Base-by-base conservation (phyloP, 2,888 invertebrate genomes). In the Branchipolynoe longqiensis region DNA sequence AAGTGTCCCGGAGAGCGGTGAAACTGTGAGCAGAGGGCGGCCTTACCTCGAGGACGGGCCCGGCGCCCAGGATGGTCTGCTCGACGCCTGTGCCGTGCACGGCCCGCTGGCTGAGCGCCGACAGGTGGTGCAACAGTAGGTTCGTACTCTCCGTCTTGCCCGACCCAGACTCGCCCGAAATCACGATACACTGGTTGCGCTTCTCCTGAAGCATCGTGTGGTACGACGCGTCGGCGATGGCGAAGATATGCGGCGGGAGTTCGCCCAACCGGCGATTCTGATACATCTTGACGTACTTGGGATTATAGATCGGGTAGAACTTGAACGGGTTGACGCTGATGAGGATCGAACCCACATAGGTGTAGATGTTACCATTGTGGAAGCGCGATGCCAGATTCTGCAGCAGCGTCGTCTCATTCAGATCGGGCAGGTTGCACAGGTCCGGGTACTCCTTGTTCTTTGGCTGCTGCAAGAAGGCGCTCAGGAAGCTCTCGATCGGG, bases 91-190 rank as follows among this genome's bases (percentile, higher is more conserved):
- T 97, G 59, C 97, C 97, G 84, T 98, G 98, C 56, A 91, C 87
- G 4, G 59, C 83, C 93, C 98, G 98, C 94, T 98, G 98, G 93
- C 97, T 97, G 85, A 98, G 95, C 12, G 98, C 98, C 0, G 98
- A 98, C 91, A 99, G 95, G 94, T 98, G 98, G 94, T 98, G 98
- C 84, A 99, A 95, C 88, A 98, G 95, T 94, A 98, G 97, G 95
- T 98, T 98, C 40, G 98, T 98, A 93, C 97, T 98, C 94, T 98
- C 98, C 0, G 98, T 98, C 95, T 98, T 98, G 4, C 98, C 98
- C n/a, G 97, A 97, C 87, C 98, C 98, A 93, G 97, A 97, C 94
- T 98, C 98, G 40, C 98, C 98, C 92, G 97, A 97, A 91, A 99
- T 98, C 90, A 98, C 98, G 91, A 98, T 97, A 94, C 98, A 98